These are phyloP conservation scores for Sebastes cheni DNA, from an alignment of 2,797 vertebrate species.

Conservation along the genomic window DNA sequence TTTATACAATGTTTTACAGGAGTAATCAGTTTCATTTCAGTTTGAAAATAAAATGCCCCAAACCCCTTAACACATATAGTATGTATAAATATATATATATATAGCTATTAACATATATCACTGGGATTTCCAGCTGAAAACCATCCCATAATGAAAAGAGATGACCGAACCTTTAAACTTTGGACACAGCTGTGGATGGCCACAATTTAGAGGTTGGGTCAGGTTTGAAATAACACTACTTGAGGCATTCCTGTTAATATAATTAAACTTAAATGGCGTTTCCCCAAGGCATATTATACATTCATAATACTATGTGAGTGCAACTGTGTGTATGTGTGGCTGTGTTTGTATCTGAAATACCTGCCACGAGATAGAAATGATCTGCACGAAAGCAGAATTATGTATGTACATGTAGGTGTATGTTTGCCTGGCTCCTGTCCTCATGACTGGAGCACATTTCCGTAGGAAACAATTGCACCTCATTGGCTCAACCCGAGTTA, in stretches of 20 bases:
- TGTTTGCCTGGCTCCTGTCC: constrained; percentile 60
- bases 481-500: constrained; percentile 69
- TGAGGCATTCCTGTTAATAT: constrained; percentile 62
- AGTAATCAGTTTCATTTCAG: constrained; percentile 19
- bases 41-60: constrained; percentile 55
- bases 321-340: constrained; percentile 19
- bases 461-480: constrained; percentile 86
- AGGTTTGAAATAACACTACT: constrained; percentile 29
- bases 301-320: constrained; percentile 73
- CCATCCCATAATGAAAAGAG: constrained; percentile 19
- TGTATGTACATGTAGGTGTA: constrained; percentile 11
- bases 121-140: constrained; percentile 23
- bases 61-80: constrained; percentile 21
- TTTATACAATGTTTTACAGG: constrained; percentile 36
- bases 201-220: constrained; percentile 41
- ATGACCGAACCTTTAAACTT: constrained; percentile 33
- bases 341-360: constrained; percentile 35
- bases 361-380: constrained; percentile 36
- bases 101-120: constrained; percentile 6
- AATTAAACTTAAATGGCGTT: constrained; percentile 55
- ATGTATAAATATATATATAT: neutral
- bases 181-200: constrained; percentile 23
- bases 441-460: constrained; percentile 82
- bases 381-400: constrained; percentile 57
- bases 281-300: constrained; percentile 78